Base-by-base conservation (phyloP, 2,797 vertebrate genomes). In the Pipistrellus pygmaeus region DNA sequence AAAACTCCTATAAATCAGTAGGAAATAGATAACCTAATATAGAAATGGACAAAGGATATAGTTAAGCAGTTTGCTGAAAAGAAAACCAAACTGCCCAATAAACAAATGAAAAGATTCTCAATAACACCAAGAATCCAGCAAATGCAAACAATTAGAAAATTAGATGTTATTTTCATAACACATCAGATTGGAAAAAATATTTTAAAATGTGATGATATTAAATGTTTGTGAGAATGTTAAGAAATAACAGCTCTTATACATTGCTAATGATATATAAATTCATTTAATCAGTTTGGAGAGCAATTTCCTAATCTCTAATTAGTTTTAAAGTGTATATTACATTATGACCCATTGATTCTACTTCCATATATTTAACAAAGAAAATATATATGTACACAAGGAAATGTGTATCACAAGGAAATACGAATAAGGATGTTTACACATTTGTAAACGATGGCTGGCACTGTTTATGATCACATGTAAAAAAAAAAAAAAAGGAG, bases 121-220 rank as follows among this genome's bases (percentile, higher is more conserved):
- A 32, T 46, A n/a, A 95, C 55, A 88, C 55, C 68, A 89, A 55
- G 38, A 91, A 92, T 57, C 35, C 32, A 69, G 35, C 18, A 81
- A 73, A 77, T 41, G 21, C 23, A 91, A 94, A 66, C 41, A 91
- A 69, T 85, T 68, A 0, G 82, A 97, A 89, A 94, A 72, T 71
- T 44, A 89, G 55, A 53, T 53, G 62, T 23, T 72, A 76, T 85
- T 75, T 93, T 93, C n/a, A 81, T 41, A 80, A 84, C 4, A 27
- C 38, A 57, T 30, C 44, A 83, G 4, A 78, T 30, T 55, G 48
- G 30, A 30, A 55, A 91, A 82, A 89, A 68, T 44, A 90, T 13
- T 87, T 71, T 75, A 46, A 76, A 89, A 30, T 66, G 44, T 84
- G 76, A 72, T 76, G 76, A 72, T 38, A 85, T 44, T 64, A 81